These are phyloP conservation scores for Pseudomyrmex concolor DNA, from an alignment of 1,140 invertebrate species.

Conservation along the genomic window DNA sequence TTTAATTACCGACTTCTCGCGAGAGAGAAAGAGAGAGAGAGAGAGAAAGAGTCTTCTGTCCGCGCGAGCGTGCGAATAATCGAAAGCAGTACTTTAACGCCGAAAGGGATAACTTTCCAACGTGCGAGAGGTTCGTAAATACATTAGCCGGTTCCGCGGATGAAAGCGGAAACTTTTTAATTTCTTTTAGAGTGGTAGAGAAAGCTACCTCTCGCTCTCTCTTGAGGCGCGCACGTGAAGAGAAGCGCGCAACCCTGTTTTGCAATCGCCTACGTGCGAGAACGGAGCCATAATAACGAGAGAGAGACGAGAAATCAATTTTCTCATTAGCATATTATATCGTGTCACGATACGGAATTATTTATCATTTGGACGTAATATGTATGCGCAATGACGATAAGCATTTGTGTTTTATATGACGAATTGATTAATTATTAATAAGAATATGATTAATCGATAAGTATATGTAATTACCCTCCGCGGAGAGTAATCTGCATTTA, in stretches of 20 bases:
- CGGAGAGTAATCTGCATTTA: background rate
- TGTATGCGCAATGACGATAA: background rate
- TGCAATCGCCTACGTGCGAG: conserved; percentile 21
- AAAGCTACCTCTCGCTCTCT: conserved; percentile 10
- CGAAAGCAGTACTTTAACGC: conserved; percentile 60
- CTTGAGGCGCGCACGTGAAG: conserved; percentile 26
- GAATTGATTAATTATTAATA: conserved; percentile 17
- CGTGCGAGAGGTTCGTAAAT: conserved; percentile 57
- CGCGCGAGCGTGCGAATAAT: conserved; percentile 47
- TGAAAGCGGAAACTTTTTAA: conserved; percentile 57
- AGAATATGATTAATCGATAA: background rate
- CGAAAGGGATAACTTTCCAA: conserved; percentile 58
- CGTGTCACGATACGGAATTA: background rate
- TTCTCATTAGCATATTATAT: background rate
- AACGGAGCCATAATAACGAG: conserved; percentile 29
- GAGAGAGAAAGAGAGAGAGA: conserved; percentile 14
- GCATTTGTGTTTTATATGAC: background rate
- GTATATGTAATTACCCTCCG: background rate
- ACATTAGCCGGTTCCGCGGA: conserved; percentile 46
- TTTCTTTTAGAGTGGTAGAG: conserved; percentile 41
- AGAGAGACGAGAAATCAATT: conserved; percentile 22
- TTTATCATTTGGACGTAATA: background rate
- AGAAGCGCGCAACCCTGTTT: conserved; percentile 32
- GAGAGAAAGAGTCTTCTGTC: background rate
- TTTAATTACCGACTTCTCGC: conserved; percentile 65